Evolutionary conservation across 2,113 vertebrate genomes (phyloP).

Genomic region (Myotis yumanensis): DNA sequence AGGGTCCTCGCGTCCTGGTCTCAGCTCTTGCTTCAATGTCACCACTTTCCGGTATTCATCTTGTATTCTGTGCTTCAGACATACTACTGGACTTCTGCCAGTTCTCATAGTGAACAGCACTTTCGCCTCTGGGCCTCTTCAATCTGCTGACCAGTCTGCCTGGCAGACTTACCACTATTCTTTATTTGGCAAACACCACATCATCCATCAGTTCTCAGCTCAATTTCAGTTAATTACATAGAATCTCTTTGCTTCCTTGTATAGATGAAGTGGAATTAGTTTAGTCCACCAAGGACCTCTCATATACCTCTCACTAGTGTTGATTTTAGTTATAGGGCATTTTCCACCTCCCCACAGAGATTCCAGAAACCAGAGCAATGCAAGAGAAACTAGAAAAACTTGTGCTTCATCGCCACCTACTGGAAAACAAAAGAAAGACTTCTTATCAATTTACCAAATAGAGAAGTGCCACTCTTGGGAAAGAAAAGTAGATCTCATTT

Average conservation of each 20-base stretch:
- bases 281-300: background rate
- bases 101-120: accelerated
- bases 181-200: background rate
- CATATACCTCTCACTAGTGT: background rate
- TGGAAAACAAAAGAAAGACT: background rate
- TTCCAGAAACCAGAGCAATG: background rate
- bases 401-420: background rate
- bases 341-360: background rate
- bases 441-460: background rate
- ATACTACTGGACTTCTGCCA: background rate
- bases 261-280: background rate
- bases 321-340: background rate
- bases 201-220: background rate
- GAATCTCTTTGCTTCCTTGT: background rate
- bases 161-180: background rate
- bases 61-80: background rate
- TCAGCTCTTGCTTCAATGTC: background rate
- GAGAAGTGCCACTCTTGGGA: background rate
- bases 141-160: background rate
- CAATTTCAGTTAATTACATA: background rate
- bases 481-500: background rate
- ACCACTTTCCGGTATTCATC: too few relatives aligned
- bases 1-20: accelerated
- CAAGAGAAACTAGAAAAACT: background rate
- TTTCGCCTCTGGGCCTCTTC: background rate